Evolutionary conservation across 53 echinoderm and acorn worm genomes (phyloP), one percentile per base, ranked within the genome.

Genomic region (Stichopus horrens): DNA sequence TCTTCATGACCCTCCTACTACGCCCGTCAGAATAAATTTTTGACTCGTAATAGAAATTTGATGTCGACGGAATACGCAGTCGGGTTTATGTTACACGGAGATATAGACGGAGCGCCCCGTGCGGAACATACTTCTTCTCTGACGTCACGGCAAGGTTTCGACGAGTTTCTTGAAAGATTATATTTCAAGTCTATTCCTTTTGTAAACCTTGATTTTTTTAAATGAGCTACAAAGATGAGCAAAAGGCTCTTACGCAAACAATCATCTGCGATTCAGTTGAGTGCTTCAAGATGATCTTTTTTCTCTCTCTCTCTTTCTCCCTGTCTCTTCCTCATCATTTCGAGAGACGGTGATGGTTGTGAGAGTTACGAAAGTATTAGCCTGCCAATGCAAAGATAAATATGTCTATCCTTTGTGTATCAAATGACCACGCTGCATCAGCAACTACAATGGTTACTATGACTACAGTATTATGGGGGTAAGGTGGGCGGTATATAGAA

Each of bases 41-140:
- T 18, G 75, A 75, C 75, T 75, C 19, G 75, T 75, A 75, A 75
- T 75, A 75, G 75, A 75, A 75, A 75, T 75, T 75, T 75, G 75
- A 75, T 21, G 75, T 14, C 16, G 13, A 75, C n/a, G 75, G 37
- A 37, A 75, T 75, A 75, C 75, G 19, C 75, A 75, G 75, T 75
- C 75, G 19, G 75, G 37, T 20, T 21, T 18, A 21, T 14, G 75
- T 75, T 75, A 75, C 75, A 75, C 75, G 75, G 75, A 75, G 19
- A 5, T 16, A 75, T 20, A 18, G 21, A 75, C 19, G 75, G 75
- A 75, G 37, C 37, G 37, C 37, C 37, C 75, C 16, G n/a, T 18
- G 75, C 75, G 19, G 19, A 75, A 20, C 75, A 75, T 75, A 75
- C 75, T 75, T 75, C 4, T 14, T 75, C 19, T 75, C 75, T 75